Evolutionary conservation across 2,888 invertebrate species (phyloP).

Genomic region (Athripsodes cinereus): DNA sequence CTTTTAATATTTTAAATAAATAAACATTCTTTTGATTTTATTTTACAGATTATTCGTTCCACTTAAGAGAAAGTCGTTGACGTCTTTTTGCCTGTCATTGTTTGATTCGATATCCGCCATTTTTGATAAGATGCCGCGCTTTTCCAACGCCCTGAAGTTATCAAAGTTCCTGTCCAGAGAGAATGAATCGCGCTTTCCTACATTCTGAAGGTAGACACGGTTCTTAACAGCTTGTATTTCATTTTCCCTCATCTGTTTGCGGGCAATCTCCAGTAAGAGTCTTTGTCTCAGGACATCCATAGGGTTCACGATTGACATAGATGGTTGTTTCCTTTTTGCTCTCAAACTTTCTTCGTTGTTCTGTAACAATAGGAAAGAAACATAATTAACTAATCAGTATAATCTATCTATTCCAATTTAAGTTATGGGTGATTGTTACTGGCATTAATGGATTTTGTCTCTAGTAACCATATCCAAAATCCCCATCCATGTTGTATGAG

Average conservation of each 20-base stretch:
- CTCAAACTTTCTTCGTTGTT: constrained; percentile 38
- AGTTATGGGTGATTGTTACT: no score
- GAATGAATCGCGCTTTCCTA: constrained; percentile 60
- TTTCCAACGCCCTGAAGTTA: constrained; percentile 15
- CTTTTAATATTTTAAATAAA: background rate
- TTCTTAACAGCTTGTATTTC: constrained; percentile 64
- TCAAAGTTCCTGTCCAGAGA: background rate
- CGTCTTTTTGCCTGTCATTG: constrained; percentile 10
- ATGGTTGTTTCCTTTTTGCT: constrained; percentile 59
- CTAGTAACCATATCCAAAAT: no score
- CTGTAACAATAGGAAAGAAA: no score
- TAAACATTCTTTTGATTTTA: constrained; percentile 7
- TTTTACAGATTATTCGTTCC: constrained; percentile 19
- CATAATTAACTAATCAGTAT: no score
- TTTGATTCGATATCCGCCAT: constrained; percentile 17
- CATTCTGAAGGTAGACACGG: constrained; percentile 65
- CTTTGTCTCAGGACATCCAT: constrained; percentile 80
- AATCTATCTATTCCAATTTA: no score
- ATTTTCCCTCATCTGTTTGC: constrained; percentile 74
- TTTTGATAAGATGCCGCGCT: constrained; percentile 17
- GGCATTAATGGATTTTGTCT: no score
- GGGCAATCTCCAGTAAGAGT: constrained; percentile 72
- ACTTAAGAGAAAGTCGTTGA: constrained; percentile 16
- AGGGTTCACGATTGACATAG: constrained; percentile 80
- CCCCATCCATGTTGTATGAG: no score